Base-by-base conservation (phyloP, 2,888 invertebrate genomes). In the Icerya purchasi region DNA sequence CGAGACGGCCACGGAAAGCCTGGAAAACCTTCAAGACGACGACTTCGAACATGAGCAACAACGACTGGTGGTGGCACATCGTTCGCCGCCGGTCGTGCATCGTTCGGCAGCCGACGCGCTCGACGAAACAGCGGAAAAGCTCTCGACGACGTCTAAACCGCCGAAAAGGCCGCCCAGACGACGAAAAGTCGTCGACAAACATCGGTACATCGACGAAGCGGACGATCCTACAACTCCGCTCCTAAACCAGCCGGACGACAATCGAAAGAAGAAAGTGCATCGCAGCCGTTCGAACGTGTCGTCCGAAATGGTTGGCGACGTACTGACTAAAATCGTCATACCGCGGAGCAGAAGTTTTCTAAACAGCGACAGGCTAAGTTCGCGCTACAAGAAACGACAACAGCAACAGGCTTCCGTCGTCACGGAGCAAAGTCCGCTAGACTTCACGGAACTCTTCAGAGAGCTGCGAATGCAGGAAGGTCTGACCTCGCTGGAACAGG, bases 381-480 rank as follows among this genome's bases (percentile, higher is more conserved):
- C 62, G 20, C 22, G 56, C 25, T 59, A 59, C 23, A 50, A 56
- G 8, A 20, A n/a, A 3, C 18, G 19, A 14, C 2, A 8, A 14
- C 51, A 21, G 1, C 56, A 58, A 25, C 62, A 61, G 50, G 63
- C 63, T 36, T 61, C 56, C 20, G 58, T 62, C 5, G 57, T 60
- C 8, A 20, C 24, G 24, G 54, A 22, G 2, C 22, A 60, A 3
- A 86, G 87, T 65, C 87, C 87, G 58, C 74, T 88, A 66, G 88
- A 88, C 68, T 86, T 88, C 73, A 84, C 84, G 69, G 88, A 88
- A 74, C 77, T 88, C 67, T 88, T 88, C 71, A 85, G 86, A 71
- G 88, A 88, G 75, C 84, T 88, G 68, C 80, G 86, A 66, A 80
- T 86, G 68, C 87, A 89, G 73, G 89, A 89, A 74, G 88, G 88